phyloP scores from a whole-genome alignment of 2,113 vertebrate species.

The Hepsetus odoe region DNA sequence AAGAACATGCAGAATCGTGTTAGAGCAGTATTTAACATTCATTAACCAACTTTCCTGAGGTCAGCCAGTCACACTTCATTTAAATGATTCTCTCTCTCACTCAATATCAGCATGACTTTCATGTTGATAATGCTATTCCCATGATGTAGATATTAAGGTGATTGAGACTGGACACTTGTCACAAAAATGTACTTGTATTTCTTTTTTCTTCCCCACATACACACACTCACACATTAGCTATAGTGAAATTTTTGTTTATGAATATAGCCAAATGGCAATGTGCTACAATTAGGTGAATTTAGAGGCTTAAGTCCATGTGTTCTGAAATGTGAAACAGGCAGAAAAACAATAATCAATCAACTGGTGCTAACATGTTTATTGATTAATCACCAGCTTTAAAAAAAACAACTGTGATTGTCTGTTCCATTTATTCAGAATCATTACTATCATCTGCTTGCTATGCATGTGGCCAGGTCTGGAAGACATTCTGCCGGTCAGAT shows the following conservation, averaged over 20 bases:
- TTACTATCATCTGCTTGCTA: not conserved
- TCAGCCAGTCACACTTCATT: constrained; percentile 33
- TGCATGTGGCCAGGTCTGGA: not conserved
- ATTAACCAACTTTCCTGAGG: constrained; percentile 17
- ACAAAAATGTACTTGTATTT: not conserved
- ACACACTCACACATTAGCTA: not conserved
- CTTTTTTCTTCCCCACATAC: not conserved
- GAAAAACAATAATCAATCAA: not conserved
- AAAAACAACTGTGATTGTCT: not conserved
- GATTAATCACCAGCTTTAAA: not conserved
- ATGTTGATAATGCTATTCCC: constrained; percentile 16
- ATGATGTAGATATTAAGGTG: constrained; percentile 13
- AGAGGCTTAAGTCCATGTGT: not conserved
- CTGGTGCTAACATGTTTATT: constrained; percentile 4
- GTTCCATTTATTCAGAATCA: not conserved
- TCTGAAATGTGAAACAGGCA: not conserved
- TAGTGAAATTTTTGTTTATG: not conserved
- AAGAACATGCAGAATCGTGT: not conserved
- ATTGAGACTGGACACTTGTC: constrained; percentile 21
- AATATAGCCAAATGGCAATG: not conserved
- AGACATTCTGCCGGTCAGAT: not conserved
- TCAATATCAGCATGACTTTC: constrained; percentile 17
- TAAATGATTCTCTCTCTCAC: constrained; percentile 21
- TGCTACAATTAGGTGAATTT: not conserved
- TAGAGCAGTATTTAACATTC: constrained; percentile 14